Evolutionary conservation across 2,113 vertebrate species (phyloP).

Genomic region (Archilochus colubris): DNA sequence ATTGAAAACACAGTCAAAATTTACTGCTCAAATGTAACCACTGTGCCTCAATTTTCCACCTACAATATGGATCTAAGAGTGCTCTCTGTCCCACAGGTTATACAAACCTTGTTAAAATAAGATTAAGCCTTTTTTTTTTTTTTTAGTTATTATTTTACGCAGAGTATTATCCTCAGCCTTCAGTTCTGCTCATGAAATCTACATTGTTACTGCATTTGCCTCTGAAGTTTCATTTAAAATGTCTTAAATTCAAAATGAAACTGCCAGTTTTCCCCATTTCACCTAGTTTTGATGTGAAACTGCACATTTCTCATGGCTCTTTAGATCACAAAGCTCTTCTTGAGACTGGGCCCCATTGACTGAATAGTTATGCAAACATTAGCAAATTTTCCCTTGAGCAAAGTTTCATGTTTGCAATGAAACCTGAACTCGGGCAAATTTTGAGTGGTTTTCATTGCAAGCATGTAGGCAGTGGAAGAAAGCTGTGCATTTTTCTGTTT

Average conservation of each 20-base stretch:
- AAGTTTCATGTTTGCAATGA: constrained; percentile 57
- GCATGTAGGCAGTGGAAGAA: constrained; percentile 16
- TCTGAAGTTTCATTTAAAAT: constrained; percentile 7
- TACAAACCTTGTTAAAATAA: background rate
- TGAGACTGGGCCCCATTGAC: constrained; percentile 17
- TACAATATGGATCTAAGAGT: background rate
- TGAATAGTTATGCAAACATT: constrained; percentile 59
- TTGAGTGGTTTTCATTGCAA: constrained; percentile 49
- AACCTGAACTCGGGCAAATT: constrained; percentile 46
- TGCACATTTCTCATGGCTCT: constrained; percentile 7
- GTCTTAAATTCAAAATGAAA: constrained; percentile 42
- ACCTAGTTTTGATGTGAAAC: constrained; percentile 40
- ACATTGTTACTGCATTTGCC: background rate
- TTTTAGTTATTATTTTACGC: background rate
- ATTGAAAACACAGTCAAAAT: background rate
- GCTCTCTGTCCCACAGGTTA: background rate
- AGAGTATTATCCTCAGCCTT: background rate
- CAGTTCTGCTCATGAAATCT: background rate
- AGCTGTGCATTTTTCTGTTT: constrained; percentile 16
- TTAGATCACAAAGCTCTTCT: constrained; percentile 38
- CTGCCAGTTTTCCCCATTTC: background rate
- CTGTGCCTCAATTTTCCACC: background rate
- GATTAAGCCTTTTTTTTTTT: background rate
- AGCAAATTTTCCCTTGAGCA: constrained; percentile 55
- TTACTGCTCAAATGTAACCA: background rate